Evolutionary conservation across 2,113 vertebrate genomes (phyloP), one percentile per base, ranked within the genome.

Genomic region (Ondatra zibethicus): DNA sequence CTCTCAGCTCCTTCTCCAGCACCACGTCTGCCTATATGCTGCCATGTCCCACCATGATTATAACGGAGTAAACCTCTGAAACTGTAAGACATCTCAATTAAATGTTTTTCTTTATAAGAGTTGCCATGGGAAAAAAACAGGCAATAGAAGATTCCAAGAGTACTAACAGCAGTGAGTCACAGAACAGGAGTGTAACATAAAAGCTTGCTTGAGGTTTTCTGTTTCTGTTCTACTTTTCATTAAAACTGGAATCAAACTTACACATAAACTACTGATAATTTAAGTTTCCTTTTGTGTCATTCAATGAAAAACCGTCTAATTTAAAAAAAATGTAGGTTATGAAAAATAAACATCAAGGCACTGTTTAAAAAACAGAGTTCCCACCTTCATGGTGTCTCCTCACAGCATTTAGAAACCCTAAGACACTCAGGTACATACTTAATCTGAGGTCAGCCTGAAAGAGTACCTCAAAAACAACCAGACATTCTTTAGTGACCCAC

Each of bases 271-370:
- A 98, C 99, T 99, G 99, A 98, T 99, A 99, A 99, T 99, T 99
- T 99, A 99, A 99, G 99, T 99, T 99, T 99, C 99, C 99, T 99
- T 99, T 99, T 99, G 99, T 99, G 99, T 99, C 99, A 99, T 99
- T 99, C 98, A 99, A 99, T 99, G 99, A 99, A 99, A 99, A 99
- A 99, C 98, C 99, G 99, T 99, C 99, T 99, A 99, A 99, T 99
- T 99, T 99, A 98, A 99, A 98, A 68, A 99, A 96, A 99, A 99
- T 99, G 99, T 99, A 99, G 99, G 99, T 99, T 99, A 99, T 99
- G 99, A 99, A 99, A 99, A 99, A 99, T 99, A 99, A 99, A 99
- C 99, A 99, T 99, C 99, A 99, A 99, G 99, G 99, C 99, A 99
- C 99, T 99, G 99, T 99, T 99, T 98, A 98, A 95, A 72, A 72